A percentile compares a stretch with the other conserved stretches of the same genome.
Evolutionary conservation across 2,888 invertebrate genomes (phyloP).

Genomic region (Tromatobia lineatoria): DNA sequence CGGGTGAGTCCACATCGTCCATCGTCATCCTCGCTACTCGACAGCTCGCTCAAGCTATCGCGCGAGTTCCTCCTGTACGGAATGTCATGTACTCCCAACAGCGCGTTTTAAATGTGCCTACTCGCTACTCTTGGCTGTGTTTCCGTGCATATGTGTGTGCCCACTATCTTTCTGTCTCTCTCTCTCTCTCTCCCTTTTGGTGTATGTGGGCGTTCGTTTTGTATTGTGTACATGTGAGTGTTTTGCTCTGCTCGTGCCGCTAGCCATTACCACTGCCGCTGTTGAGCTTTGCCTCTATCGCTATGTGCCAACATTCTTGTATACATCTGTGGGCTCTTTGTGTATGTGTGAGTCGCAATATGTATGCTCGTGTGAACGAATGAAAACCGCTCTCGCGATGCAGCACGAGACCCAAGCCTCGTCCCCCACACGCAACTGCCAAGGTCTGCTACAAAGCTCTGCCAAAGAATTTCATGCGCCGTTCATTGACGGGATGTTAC

Average conservation of each 20-base stretch:
- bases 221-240: slow-evolving; percentile 5
- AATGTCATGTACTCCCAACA: slow-evolving; percentile 20
- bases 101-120: slow-evolving; percentile 49
- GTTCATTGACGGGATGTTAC: slow-evolving; percentile 5
- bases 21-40: slow-evolving; percentile 62
- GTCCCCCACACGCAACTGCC: slow-evolving; percentile 45
- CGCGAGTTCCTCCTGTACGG: slow-evolving; percentile 51
- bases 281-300: slow-evolving; percentile 56
- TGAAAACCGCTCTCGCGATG: slow-evolving; percentile 44
- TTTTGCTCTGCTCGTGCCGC: slow-evolving; percentile 55
- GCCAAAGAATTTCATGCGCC: slow-evolving; percentile 32
- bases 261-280: slow-evolving; percentile 59
- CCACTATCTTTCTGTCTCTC: background rate
- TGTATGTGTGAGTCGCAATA: slow-evolving; percentile 26
- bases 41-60: slow-evolving; percentile 48
- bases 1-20: slow-evolving; percentile 85
- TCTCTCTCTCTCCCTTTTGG: slow-evolving; percentile 6
- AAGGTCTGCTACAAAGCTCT: slow-evolving; percentile 43
- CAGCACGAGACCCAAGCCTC: slow-evolving; percentile 49
- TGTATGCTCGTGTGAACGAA: slow-evolving; percentile 22
- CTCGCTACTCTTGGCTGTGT: slow-evolving; percentile 46
- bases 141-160: slow-evolving; percentile 39
- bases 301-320: slow-evolving; percentile 40
- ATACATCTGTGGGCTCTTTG: slow-evolving; percentile 1
- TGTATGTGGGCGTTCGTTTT: slow-evolving; percentile 16